These are phyloP conservation scores for Drosophila bipectinata DNA, from an alignment of 1,140 invertebrate genomes.

Conservation along the genomic window DNA sequence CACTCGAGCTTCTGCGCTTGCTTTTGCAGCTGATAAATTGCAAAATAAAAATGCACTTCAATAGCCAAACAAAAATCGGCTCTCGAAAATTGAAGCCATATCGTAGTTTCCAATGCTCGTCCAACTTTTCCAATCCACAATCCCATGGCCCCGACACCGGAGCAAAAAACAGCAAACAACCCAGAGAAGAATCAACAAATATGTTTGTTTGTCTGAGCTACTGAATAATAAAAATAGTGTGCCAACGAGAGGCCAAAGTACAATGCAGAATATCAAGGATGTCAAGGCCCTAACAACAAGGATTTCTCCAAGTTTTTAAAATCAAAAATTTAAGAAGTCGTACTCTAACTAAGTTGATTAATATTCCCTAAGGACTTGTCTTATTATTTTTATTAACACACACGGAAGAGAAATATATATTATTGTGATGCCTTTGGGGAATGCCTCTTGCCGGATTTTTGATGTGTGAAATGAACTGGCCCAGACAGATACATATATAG, in stretches of 20 bases:
- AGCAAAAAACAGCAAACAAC: conserved; percentile 32
- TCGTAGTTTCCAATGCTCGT: background rate
- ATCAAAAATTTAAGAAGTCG: background rate
- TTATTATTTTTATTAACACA: background rate
- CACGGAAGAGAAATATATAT: background rate
- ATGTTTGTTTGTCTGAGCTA: conserved; percentile 52
- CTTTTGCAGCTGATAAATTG: conserved; percentile 51
- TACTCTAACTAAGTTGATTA: background rate
- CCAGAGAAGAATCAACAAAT: conserved; percentile 49
- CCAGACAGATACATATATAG: conserved; percentile 9
- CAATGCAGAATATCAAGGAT: conserved; percentile 12
- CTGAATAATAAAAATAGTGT: conserved; percentile 45
- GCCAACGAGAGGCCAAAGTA: conserved; percentile 1
- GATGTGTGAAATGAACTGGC: conserved; percentile 45
- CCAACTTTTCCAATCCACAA: conserved; percentile 1
- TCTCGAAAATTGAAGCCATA: conserved; percentile 37
- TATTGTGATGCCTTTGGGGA: background rate
- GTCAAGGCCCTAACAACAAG: background rate
- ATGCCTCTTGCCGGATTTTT: conserved; percentile 45
- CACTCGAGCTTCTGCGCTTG: conserved; percentile 41
- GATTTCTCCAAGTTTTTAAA: background rate
- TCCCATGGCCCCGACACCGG: background rate
- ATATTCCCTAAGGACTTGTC: background rate
- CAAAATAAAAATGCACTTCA: conserved; percentile 56
- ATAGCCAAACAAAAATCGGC: conserved; percentile 39